These are phyloP conservation scores for Auanema freiburgensis DNA, from an alignment of 2,888 invertebrate genomes.

Conservation along the genomic window DNA sequence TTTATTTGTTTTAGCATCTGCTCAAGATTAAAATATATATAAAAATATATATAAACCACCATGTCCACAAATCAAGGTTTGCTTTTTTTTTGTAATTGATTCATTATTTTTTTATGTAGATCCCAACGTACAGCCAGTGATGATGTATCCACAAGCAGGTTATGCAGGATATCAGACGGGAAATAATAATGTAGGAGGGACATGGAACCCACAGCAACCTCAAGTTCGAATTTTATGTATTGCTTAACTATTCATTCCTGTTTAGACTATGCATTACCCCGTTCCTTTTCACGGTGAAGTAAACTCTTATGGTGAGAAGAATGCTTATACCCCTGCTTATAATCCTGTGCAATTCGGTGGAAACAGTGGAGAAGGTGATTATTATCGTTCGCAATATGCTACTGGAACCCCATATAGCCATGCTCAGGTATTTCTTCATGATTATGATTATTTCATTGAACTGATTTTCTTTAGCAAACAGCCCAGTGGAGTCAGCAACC, in stretches of 20 bases:
- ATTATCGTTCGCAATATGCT: slow-evolving; percentile 1
- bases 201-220: slow-evolving; percentile 11
- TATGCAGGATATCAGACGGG: slow-evolving; percentile 3
- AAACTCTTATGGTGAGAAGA: slow-evolving; percentile 6
- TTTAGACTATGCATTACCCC: slow-evolving; percentile 3
- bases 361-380: neutral
- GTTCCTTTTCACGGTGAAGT: slow-evolving; percentile 5
- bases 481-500: slow-evolving; percentile 4
- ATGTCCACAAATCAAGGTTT: slow-evolving; percentile 22
- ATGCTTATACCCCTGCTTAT: slow-evolving; percentile 2
- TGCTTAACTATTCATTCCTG: neutral
- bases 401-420: neutral
- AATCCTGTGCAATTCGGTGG: slow-evolving; percentile 1
- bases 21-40: too few species aligned
- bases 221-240: slow-evolving; percentile 5
- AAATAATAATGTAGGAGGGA: slow-evolving; percentile 8
- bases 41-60: neutral
- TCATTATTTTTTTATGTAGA: neutral
- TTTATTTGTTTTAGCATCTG: too few species aligned
- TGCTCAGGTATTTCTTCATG: too few species aligned
- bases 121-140: neutral
- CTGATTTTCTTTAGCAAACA: slow-evolving; percentile 1
- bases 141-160: slow-evolving; percentile 6
- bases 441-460: neutral
- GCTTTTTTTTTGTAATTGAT: slow-evolving; percentile 4